Percentiles rank a stretch among this genome's conserved stretches.
phyloP scores from a whole-genome alignment of 2,797 vertebrate genomes.

The Acipenser oxyrinchus region DNA sequence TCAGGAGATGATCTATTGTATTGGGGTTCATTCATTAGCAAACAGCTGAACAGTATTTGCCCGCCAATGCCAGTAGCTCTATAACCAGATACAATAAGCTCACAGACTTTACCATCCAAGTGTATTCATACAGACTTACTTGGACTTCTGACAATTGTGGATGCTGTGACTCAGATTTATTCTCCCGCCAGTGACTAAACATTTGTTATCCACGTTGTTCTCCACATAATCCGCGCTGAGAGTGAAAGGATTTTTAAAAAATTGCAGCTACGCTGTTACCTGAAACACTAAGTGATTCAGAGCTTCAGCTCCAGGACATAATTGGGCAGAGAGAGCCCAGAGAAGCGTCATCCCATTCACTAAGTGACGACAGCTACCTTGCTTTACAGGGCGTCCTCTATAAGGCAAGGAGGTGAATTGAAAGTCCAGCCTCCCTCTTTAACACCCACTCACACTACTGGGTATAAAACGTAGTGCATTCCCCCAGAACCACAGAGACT shows the following conservation, averaged over 20 bases:
- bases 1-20: no score
- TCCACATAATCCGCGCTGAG: conserved; percentile 4
- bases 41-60: no score
- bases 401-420: conserved; percentile 41
- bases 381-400: conserved; percentile 38
- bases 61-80: no score
- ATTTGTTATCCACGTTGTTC: background rate
- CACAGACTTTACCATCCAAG: no score
- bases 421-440: conserved; percentile 42
- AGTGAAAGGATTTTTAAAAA: background rate
- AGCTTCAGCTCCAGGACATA: conserved; percentile 4
- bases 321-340: background rate
- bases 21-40: no score
- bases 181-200: background rate
- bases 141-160: background rate
- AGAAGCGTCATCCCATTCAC: conserved; percentile 27
- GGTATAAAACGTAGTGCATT: conserved; percentile 46
- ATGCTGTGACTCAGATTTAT: background rate
- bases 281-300: conserved; percentile 11
- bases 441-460: conserved; percentile 42
- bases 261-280: background rate
- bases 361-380: conserved; percentile 35
- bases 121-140: no score
- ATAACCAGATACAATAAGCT: no score
- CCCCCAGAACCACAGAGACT: conserved; percentile 40